Evolutionary conservation across 2,888 invertebrate genomes (phyloP), one percentile per base, ranked within the genome.

Genomic region (Cheilosia soror): DNA sequence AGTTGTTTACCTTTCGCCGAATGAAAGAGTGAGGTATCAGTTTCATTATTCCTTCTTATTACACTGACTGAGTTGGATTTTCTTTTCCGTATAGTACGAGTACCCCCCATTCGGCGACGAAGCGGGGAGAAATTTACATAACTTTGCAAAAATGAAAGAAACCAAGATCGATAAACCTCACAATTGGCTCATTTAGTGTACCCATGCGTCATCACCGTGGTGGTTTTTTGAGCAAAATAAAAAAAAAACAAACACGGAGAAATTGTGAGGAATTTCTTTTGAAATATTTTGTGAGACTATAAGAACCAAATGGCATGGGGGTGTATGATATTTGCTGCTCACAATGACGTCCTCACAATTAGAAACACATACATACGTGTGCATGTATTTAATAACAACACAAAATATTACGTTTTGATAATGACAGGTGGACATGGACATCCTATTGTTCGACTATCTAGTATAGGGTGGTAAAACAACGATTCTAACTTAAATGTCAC

Each of bases 141-240:
- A 68, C 68, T 68, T 44, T 13, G 53, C 51, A 53, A 11, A 49
- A 42, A 44, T 20, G 60, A 53, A 49, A 53, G 27, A 57, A 60
- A 57, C 53, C 47, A 66, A 63, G 29, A 80, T 84, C 84, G 75
- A 84, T 84, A 84, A 80, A 80, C 84, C 75, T 44, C 79, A 80
- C 75, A 71, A 68, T 76, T 65, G 71, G 65, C 75, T 76, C 75
- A 69, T 84, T 80, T 71, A 76, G 71, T 53, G 27, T 60, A 20
- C 20, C 20, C 0, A 71, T 84, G 84, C 84, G 84, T 84, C 84
- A 84, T 84, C 84, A 84, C 75, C 75, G 40, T 55, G 15, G 57
- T 31, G 55, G 63, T 47, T 58, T 60, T 47, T 58, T 60, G 53
- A 53, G n/a, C 11, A 53, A 44, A 11, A 63, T 25, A 60, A 6